These are phyloP conservation scores for Loxodonta africana DNA, from an alignment of 2,113 vertebrate genomes.

Conservation along the genomic window DNA sequence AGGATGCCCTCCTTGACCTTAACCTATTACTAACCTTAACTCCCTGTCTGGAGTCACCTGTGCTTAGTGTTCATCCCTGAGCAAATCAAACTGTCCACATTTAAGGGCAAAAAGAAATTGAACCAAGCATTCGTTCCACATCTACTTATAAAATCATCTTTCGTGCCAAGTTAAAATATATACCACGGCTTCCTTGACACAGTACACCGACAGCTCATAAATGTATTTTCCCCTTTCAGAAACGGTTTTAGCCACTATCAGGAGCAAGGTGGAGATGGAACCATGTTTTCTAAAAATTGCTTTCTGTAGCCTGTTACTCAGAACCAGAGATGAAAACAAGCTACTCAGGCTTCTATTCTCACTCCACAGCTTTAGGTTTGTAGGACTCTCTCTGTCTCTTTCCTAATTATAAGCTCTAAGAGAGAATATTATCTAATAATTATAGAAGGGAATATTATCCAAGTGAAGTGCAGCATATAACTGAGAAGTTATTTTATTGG, in stretches of 20 bases:
- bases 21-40: not conserved
- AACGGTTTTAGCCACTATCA: conserved; percentile 28
- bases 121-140: not conserved
- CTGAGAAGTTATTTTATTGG: conserved; percentile 53
- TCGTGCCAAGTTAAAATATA: not conserved
- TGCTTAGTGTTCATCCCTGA: not conserved
- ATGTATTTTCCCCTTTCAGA: conserved; percentile 30
- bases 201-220: not conserved
- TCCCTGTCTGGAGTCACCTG: conserved; percentile 22
- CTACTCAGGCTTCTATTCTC: conserved; percentile 17
- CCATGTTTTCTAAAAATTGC: conserved; percentile 56
- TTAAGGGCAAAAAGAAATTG: conserved; percentile 38
- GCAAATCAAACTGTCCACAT: not conserved
- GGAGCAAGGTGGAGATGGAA: not conserved
- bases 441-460: conserved; percentile 6
- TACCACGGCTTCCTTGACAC: not conserved
- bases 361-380: conserved; percentile 26
- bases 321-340: conserved; percentile 55
- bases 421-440: conserved; percentile 29
- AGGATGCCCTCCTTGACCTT: not conserved
- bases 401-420: conserved; percentile 43
- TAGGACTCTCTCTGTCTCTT: not conserved
- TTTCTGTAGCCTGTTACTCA: conserved; percentile 64
- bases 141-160: conserved; percentile 30
- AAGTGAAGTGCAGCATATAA: not conserved